phyloP scores from a whole-genome alignment of 2,888 invertebrate species.

The Allygus modestus region DNA sequence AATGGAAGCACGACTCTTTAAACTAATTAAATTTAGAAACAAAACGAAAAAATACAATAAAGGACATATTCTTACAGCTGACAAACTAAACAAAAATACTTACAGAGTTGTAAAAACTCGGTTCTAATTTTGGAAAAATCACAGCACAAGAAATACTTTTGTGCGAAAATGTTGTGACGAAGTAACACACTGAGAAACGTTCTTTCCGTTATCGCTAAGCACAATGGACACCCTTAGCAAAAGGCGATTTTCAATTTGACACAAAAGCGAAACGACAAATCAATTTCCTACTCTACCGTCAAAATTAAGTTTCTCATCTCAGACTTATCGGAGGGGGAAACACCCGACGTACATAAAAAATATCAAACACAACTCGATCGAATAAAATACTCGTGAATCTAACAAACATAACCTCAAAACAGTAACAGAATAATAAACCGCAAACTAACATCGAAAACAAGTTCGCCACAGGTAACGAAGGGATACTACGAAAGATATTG shows the following conservation, averaged over 20 bases:
- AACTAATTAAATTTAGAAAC: too few relatives aligned
- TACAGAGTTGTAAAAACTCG: neutral
- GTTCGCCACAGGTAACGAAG: slow-evolving; percentile 4
- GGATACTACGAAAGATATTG: neutral
- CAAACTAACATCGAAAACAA: slow-evolving; percentile 6
- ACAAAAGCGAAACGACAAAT: neutral
- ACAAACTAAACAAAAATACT: too few relatives aligned
- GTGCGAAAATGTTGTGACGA: neutral
- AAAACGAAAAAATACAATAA: too few relatives aligned
- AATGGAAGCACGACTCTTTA: too few relatives aligned
- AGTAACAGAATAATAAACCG: slow-evolving; percentile 9
- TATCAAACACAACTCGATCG: neutral
- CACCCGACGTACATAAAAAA: slow-evolving; percentile 8
- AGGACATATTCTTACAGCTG: too few relatives aligned
- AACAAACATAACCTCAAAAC: slow-evolving; percentile 27
- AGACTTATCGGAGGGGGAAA: slow-evolving; percentile 15
- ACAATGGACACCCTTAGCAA: too few relatives aligned
- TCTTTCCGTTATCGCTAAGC: too few relatives aligned
- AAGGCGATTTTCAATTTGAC: neutral
- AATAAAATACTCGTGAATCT: slow-evolving; percentile 1
- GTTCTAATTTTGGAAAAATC: neutral
- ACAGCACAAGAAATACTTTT: neutral
- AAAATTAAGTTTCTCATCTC: slow-evolving; percentile 20
- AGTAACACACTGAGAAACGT: neutral
- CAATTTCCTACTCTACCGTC: neutral